These are phyloP conservation scores for Dryobota labecula DNA, from an alignment of 2,888 invertebrate genomes.

Conservation along the genomic window DNA sequence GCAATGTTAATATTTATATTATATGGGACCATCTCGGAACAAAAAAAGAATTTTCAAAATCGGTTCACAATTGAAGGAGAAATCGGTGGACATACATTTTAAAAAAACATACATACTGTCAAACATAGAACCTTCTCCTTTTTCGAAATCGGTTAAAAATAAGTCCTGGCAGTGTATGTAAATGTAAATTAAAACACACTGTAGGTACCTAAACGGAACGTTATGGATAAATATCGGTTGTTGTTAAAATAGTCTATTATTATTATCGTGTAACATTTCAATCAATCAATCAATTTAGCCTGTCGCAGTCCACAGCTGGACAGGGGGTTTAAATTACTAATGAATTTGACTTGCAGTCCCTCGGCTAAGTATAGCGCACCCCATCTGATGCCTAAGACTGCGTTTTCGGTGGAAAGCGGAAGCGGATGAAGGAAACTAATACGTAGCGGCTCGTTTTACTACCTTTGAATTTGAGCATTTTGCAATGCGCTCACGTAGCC, in stretches of 20 bases:
- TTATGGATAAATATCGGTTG: conserved; percentile 55
- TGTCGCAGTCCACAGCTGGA: conserved; percentile 23
- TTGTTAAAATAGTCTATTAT: conserved; percentile 54
- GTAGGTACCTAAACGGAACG: conserved; percentile 33
- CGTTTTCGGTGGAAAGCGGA: conserved; percentile 12
- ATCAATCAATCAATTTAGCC: conserved; percentile 53
- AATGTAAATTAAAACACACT: background rate
- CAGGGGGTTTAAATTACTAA: conserved; percentile 52
- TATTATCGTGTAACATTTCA: conserved; percentile 48
- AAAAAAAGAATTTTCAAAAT: too few species aligned
- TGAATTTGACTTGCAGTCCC: conserved; percentile 37
- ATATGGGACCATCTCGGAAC: too few species aligned
- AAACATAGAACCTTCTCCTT: too few species aligned
- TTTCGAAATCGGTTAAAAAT: too few species aligned
- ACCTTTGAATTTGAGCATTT: conserved; percentile 1
- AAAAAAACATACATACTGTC: too few species aligned
- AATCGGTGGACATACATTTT: too few species aligned
- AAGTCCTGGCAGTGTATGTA: too few species aligned
- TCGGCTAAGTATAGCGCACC: conserved; percentile 48
- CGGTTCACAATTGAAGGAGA: too few species aligned
- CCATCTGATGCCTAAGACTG: conserved; percentile 9
- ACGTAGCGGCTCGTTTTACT: background rate
- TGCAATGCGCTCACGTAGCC: too few species aligned
- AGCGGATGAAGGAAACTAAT: conserved; percentile 11
- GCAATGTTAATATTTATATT: too few species aligned